These are phyloP conservation scores for Anoura caudifer DNA, from an alignment of 2,113 vertebrate genomes.

Conservation along the genomic window DNA sequence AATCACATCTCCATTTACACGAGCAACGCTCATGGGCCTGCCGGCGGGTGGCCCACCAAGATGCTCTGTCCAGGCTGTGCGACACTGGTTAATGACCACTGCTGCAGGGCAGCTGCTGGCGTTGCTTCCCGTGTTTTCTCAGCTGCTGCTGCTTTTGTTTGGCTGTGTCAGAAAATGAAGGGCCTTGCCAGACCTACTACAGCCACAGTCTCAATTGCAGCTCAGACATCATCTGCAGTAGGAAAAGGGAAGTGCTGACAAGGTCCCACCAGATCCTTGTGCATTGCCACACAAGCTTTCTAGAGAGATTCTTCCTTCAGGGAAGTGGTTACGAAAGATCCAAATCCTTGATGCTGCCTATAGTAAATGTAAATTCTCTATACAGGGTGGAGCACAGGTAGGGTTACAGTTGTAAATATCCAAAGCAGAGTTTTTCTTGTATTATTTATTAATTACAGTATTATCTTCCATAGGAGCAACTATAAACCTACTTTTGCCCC, in stretches of 20 bases:
- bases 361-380: not conserved
- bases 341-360: not conserved
- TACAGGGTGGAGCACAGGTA: not conserved
- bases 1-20: not conserved
- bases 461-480: not conserved
- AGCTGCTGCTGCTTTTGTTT: not conserved
- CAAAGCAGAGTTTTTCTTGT: not conserved
- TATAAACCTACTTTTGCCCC: not conserved
- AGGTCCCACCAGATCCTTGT: not conserved
- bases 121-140: not conserved
- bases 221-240: not conserved
- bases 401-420: not conserved
- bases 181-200: not conserved
- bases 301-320: not conserved
- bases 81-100: not conserved
- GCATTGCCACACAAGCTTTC: not conserved
- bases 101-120: not conserved
- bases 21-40: not conserved
- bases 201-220: not conserved
- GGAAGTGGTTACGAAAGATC: not conserved
- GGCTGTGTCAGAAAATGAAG: not conserved
- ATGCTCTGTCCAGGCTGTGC: not conserved
- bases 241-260: not conserved
- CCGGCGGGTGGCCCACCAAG: not conserved
- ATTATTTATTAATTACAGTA: not conserved